phyloP scores from a whole-genome alignment of 1,140 invertebrate species.

The Meteorus sp. region DNA sequence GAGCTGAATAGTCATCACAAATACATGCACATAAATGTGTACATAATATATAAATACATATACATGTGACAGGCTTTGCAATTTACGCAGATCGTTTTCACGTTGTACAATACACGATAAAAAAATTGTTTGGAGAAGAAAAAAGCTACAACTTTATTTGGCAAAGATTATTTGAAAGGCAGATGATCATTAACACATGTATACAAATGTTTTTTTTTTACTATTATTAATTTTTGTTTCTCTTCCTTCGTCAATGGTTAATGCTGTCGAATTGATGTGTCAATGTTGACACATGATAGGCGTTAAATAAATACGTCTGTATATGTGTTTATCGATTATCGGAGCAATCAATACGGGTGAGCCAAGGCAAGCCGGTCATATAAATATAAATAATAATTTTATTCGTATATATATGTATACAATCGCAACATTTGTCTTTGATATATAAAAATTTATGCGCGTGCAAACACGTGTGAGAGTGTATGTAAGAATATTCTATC shows the following conservation, averaged over 20 bases:
- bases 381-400: neutral
- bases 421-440: too few relatives aligned
- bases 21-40: neutral
- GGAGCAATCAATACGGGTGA: constrained; percentile 48
- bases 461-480: too few relatives aligned
- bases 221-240: too few relatives aligned
- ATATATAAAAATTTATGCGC: too few relatives aligned
- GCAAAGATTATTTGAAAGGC: constrained; percentile 16
- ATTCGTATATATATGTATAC: constrained; percentile 9
- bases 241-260: too few relatives aligned
- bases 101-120: neutral
- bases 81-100: constrained; percentile 1
- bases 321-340: constrained; percentile 45
- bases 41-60: neutral
- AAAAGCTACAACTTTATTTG: constrained; percentile 12
- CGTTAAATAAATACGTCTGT: neutral
- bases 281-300: too few relatives aligned
- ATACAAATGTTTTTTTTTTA: neutral
- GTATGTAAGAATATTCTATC: too few relatives aligned
- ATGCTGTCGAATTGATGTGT: too few relatives aligned
- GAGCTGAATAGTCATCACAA: neutral
- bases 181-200: constrained; percentile 1
- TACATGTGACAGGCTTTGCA: neutral
- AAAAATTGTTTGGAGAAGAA: neutral
- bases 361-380: constrained; percentile 49